A percentile compares a stretch with the other conserved stretches of the same genome.
These are phyloP conservation scores for Margarornis squamiger DNA, from an alignment of 2,797 vertebrate genomes.

Conservation along the genomic window DNA sequence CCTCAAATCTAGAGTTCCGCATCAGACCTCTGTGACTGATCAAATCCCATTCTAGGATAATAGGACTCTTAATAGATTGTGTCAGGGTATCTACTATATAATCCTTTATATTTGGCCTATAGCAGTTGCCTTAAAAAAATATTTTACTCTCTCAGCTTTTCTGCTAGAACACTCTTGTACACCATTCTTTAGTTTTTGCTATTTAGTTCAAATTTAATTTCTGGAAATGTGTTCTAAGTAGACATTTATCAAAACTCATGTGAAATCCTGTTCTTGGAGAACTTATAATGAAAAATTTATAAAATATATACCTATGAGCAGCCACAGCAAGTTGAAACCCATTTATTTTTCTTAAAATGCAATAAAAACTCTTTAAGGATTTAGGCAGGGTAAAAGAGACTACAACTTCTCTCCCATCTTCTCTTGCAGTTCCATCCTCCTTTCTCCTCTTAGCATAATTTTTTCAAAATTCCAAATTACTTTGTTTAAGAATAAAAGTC, in stretches of 20 bases:
- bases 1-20: background rate
- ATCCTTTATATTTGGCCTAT: background rate
- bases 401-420: background rate
- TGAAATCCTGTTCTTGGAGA: background rate
- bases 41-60: background rate
- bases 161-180: background rate
- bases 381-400: background rate
- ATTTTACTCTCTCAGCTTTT: background rate
- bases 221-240: background rate
- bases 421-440: background rate
- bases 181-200: background rate
- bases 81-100: background rate
- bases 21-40: background rate
- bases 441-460: too few species aligned
- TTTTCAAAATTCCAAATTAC: too few species aligned
- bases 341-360: background rate
- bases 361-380: background rate
- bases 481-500: too few species aligned
- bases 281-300: background rate
- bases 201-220: background rate
- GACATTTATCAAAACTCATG: background rate
- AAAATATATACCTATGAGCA: background rate
- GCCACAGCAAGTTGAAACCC: background rate
- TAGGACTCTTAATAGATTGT: background rate
- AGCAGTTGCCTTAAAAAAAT: background rate